Evolutionary conservation across 2,797 vertebrate genomes (phyloP), one percentile per base, ranked within the genome.

Genomic region (Numenius phaeopus): DNA sequence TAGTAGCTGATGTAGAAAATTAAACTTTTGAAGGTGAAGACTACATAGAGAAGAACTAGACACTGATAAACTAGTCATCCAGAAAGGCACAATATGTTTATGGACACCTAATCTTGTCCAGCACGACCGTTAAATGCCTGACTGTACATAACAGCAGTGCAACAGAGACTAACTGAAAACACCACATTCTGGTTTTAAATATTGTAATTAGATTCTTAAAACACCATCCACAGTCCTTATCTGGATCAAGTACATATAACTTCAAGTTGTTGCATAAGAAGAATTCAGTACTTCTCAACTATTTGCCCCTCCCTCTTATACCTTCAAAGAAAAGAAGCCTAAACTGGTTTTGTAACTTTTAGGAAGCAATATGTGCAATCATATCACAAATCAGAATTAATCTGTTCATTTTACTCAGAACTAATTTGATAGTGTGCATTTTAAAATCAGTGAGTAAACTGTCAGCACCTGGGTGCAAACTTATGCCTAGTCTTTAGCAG

Each of bases 21-120:
- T 10, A 64, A 83, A 94, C 47, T 91, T 94, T 58, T 78, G 87
- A 96, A 97, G 91, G 90, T 88, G 87, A 94, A 83, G 47, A 59
- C 70, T 40, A 64, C 23, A 39, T 9, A 87, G 69, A 73, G 76
- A 72, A 75, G 40, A 95, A 75, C 82, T n/a, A 73, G 71, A 89
- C 40, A 47, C 52, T 73, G 62, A 73, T 49, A 83, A 87, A 77
- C 17, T 61, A 96, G 67, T 40, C 89, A 94, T 70, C 67, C 2
- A 1, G 83, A 92, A 87, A 87, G 67, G 37, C 47, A 89, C 75
- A 95, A 54, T 67, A 87, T 30, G 59, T 73, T 90, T 72, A 49
- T 2, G 19, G 67, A 85, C n/a, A 64, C 37, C 65, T 82, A 80
- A 83, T n/a, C 59, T 42, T 64, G 67, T 69, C 59, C 57, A 70